Conservation (phyloP, 2,888 invertebrate species). For the Eutolmus rufibarbis region DNA sequence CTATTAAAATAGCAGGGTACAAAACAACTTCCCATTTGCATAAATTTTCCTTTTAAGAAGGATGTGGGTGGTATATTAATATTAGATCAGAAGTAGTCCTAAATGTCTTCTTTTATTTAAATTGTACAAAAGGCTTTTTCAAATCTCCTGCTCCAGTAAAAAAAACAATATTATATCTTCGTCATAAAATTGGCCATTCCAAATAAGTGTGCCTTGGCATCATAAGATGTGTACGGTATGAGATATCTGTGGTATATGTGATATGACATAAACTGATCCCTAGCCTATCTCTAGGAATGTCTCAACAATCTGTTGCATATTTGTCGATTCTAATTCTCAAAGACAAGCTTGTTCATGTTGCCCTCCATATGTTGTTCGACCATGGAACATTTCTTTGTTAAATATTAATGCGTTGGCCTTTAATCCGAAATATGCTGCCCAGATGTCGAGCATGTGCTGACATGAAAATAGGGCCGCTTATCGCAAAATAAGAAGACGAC, state of each 20-base stretch:
- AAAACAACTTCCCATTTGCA: too few species aligned
- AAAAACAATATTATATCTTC: too few species aligned
- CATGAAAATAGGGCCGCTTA: neutral
- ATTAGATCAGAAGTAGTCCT: too few species aligned
- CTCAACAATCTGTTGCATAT: neutral
- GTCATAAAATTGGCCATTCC: too few species aligned
- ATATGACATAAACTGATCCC: neutral
- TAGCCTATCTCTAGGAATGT: neutral
- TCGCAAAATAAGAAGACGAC: neutral
- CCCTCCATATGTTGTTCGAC: neutral
- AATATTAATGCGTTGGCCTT: neutral
- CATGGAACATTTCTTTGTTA: neutral
- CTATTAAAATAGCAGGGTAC: too few species aligned
- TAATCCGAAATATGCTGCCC: neutral
- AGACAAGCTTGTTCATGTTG: neutral
- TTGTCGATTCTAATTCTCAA: neutral
- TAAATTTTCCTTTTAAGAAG: too few species aligned
- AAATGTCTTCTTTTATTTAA: too few species aligned
- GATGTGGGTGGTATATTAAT: too few species aligned
- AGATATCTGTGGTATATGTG: neutral
- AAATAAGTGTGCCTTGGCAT: neutral
- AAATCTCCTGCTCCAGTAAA: too few species aligned
- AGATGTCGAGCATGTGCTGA: neutral
- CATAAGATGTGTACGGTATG: neutral
- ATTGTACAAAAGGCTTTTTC: too few species aligned